Base-by-base conservation (phyloP, 2,113 vertebrate species). In the Myotis lucifugus region DNA sequence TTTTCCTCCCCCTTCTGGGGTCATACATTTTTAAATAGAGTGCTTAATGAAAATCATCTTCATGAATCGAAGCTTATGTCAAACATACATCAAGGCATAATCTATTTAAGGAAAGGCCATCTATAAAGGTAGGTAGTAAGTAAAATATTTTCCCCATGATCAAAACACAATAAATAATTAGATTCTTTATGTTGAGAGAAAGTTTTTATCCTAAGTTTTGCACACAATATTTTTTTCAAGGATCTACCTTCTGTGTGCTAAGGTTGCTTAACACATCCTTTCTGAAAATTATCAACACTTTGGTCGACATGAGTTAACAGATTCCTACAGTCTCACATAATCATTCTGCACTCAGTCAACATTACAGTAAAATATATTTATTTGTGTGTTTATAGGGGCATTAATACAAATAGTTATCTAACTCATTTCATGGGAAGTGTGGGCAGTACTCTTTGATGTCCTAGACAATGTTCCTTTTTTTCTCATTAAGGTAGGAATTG, bases 21-120 rank as follows among this genome's bases (percentile, higher is more conserved):
- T 85, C 54, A 93, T 85, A 12, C 14, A 46, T 91, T 69, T 92
- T 91, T 56, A 50, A 96, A 59, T 56, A 56, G 8, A 3, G 3
- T 88, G 6, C 77, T 85, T 85, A 92, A 83, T 34, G 64, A 54
- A 85, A 69, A 40, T 48, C 37, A 34, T 78, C 48, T 73, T 76
- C 12, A 27, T 88, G 32, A 85, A 50, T 90, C 78, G 82, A 70
- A 10, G 32, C n/a, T 88, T 93, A 69, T 12, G 21, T 92, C 67
- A 93, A 88, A 88, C 61, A 59, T 21, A 73, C 4, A 27, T 76
- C 27, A 76, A 46, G 12, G 5, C 50, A 66, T 59, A 73, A 76
- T 50, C 29, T 90, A 48, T 70, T 90, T 93, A 81, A 88, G 19
- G 40, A 73, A 97, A 81, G 69, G 76, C 42, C 9, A 72, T 50